These are phyloP conservation scores for Bradypodion pumilum DNA, from an alignment of 2,797 vertebrate genomes.

Conservation along the genomic window DNA sequence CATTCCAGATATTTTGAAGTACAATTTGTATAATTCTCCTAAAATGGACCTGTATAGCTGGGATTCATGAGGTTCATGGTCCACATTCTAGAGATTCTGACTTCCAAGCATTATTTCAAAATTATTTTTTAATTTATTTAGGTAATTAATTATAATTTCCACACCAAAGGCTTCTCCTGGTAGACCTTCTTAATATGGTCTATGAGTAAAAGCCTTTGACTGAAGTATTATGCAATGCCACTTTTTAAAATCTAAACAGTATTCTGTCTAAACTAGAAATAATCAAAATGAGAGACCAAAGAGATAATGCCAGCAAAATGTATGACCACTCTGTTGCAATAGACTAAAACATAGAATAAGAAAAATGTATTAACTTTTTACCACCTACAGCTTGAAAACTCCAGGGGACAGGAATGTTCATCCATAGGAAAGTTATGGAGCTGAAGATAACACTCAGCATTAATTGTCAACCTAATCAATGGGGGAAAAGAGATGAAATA, in stretches of 20 bases:
- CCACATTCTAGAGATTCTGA: neutral
- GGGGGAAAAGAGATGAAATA: neutral
- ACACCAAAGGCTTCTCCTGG: neutral
- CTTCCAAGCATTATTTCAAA: neutral
- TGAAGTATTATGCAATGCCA: conserved; percentile 6
- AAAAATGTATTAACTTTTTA: conserved; percentile 24
- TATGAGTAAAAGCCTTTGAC: neutral
- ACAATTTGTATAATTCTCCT: neutral
- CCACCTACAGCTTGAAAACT: conserved; percentile 99
- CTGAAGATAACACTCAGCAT: conserved; percentile 99
- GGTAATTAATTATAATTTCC: neutral
- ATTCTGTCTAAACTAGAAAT: conserved; percentile 16
- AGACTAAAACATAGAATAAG: conserved; percentile 5
- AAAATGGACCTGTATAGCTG: neutral
- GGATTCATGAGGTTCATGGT: neutral
- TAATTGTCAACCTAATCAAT: conserved; percentile 93
- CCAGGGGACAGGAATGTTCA: conserved; percentile 97
- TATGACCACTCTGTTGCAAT: conserved; percentile 8
- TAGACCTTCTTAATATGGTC: neutral
- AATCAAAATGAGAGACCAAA: neutral
- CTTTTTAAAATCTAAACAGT: neutral
- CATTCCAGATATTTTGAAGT: neutral
- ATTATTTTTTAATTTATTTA: too few relatives aligned
- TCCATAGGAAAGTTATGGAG: conserved; percentile 99
- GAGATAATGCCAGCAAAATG: neutral